These are phyloP conservation scores for Macquaria australasica DNA, from an alignment of 2,113 vertebrate genomes.

Conservation along the genomic window DNA sequence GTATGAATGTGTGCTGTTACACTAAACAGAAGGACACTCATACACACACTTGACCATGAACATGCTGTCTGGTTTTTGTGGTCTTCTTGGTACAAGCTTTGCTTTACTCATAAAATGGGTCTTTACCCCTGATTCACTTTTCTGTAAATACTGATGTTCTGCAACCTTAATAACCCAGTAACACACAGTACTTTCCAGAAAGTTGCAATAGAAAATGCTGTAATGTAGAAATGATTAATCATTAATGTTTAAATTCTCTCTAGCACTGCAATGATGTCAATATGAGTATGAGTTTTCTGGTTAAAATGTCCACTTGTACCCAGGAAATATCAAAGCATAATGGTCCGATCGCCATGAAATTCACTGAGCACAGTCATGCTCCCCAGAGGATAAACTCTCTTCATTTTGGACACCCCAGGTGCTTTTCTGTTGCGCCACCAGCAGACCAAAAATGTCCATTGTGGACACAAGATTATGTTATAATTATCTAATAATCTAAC, in stretches of 20 bases:
- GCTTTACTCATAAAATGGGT: slow-evolving; percentile 3
- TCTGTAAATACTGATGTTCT: slow-evolving; percentile 2
- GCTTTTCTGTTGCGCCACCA: background rate
- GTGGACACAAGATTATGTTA: background rate
- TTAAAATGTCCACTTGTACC: background rate
- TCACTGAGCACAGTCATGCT: background rate
- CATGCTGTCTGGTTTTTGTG: background rate
- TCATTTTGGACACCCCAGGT: background rate
- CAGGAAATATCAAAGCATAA: slow-evolving; percentile 3
- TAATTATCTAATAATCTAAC: background rate
- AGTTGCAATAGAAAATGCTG: slow-evolving; percentile 22
- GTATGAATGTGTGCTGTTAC: background rate
- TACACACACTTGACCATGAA: slow-evolving; percentile 2
- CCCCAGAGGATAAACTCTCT: background rate
- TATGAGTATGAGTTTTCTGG: background rate
- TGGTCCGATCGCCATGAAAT: background rate
- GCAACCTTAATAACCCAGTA: background rate
- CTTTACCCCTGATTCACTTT: background rate
- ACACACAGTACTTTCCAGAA: background rate
- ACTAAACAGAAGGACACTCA: slow-evolving; percentile 19
- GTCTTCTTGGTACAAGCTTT: background rate
- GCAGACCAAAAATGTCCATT: background rate
- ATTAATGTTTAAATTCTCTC: slow-evolving; percentile 23
- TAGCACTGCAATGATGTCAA: background rate
- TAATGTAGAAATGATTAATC: slow-evolving; percentile 1